A percentile compares a stretch with the other conserved stretches of the same genome.
These are phyloP conservation scores for Papilio machaon DNA, from an alignment of 1,140 invertebrate genomes.

Conservation along the genomic window DNA sequence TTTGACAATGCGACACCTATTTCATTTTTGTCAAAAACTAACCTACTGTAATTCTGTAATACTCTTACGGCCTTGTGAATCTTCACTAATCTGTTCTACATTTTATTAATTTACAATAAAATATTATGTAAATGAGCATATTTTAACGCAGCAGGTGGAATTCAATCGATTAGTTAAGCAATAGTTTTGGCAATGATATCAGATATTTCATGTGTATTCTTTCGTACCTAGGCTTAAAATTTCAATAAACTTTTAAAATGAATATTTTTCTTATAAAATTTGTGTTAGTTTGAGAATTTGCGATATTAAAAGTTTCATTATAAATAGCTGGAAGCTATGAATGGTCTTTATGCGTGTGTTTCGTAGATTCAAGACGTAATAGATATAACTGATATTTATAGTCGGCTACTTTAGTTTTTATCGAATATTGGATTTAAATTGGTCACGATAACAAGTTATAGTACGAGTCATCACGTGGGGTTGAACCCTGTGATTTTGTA, in stretches of 20 bases:
- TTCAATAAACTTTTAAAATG: background rate
- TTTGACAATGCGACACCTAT: too few relatives aligned
- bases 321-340: background rate
- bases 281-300: too few relatives aligned
- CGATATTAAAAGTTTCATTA: too few relatives aligned
- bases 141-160: conserved; percentile 28
- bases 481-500: conserved; percentile 61
- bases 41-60: background rate
- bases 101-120: background rate
- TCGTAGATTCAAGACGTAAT: background rate
- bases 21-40: background rate
- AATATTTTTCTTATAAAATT: too few relatives aligned
- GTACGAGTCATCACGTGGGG: conserved; percentile 56
- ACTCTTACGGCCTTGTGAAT: background rate
- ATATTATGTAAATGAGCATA: background rate
- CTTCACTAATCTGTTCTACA: background rate
- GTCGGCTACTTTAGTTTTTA: conserved; percentile 42
- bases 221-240: background rate
- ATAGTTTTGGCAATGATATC: conserved; percentile 7
- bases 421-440: conserved; percentile 58
- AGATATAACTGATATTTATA: conserved; percentile 28
- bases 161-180: conserved; percentile 6
- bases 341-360: background rate
- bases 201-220: background rate
- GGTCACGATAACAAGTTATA: conserved; percentile 47